Evolutionary conservation across 2,888 invertebrate species (phyloP), one percentile per base, ranked within the genome.

Genomic region (Melitaea athalia): DNA sequence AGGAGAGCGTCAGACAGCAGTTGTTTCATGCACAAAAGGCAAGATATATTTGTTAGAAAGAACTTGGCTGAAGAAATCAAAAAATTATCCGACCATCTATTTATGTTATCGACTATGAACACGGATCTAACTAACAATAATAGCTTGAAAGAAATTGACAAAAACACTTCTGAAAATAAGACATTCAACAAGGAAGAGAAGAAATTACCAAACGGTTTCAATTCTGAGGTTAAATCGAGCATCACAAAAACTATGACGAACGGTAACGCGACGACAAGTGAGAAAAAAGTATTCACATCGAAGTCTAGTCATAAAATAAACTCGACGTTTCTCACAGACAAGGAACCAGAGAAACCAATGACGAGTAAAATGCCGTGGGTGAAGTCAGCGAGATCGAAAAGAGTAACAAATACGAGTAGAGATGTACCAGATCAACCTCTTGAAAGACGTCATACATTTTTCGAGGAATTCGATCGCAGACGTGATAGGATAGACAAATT

Each of bases 1-100:
- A 93, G 97, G 67, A 92, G 97, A 77, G 96, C 97, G 3, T 97
- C 97, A 0, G 97, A 97, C 79, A 96, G 96, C 77, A 95, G 95
- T 8, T 95, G 94, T 78, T 92, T 96, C 75, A 84, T 96, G 63
- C 93, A 93, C 73, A 94, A 94, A 79, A 88, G 92, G 75, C 91
- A 94, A 24, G 95, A 95, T 73, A 94, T 95, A 6, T 86, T 93
- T 0, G 95, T 95, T 67, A 92, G 95, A 68, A 94, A 95, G 69
- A 95, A 95, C 78, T 88, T 97, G 69, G 97, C 97, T 0, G 97
- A 97, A 78, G 97, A 97, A 87, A 97, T 97, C 73, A 95, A 96
- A 75, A 96, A 96, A 85, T 85, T 97, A 0, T 97, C 97, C 0
- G 97, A 97, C 80, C 96, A 96, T 80, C 87, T 97, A 43, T 94